phyloP scores from a whole-genome alignment of 2,797 vertebrate genomes.

The Sylvilagus floridanus region DNA sequence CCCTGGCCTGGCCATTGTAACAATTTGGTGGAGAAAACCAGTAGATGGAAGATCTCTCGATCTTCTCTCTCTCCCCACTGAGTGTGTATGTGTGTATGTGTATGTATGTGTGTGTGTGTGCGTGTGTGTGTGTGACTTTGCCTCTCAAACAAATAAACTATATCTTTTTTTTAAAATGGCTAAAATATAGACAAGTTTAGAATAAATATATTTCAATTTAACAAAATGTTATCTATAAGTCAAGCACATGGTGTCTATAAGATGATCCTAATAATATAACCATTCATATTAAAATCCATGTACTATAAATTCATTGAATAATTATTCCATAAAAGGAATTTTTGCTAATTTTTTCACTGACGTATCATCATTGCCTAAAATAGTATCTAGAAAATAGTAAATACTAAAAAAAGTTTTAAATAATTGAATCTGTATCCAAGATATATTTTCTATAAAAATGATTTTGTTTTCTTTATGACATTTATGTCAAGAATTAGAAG shows the following conservation, averaged over 20 bases:
- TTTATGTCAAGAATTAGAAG: neutral
- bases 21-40: too few species aligned
- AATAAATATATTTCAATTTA: too few species aligned
- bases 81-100: too few species aligned
- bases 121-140: too few species aligned
- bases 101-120: too few species aligned
- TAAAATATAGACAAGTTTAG: too few species aligned
- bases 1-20: too few species aligned
- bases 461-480: conserved; percentile 33
- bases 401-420: neutral
- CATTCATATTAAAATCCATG: neutral
- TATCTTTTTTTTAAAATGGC: too few species aligned
- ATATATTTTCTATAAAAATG: neutral
- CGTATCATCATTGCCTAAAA: neutral
- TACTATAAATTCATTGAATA: neutral
- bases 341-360: neutral
- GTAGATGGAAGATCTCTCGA: too few species aligned
- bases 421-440: neutral
- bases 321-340: neutral
- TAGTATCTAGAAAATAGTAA: neutral
- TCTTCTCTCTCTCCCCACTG: too few species aligned
- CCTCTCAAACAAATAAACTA: too few species aligned
- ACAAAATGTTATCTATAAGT: neutral
- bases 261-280: conserved; percentile 7
- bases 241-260: neutral